phyloP scores from a whole-genome alignment of 2,797 vertebrate genomes.

The Smutsia gigantea region DNA sequence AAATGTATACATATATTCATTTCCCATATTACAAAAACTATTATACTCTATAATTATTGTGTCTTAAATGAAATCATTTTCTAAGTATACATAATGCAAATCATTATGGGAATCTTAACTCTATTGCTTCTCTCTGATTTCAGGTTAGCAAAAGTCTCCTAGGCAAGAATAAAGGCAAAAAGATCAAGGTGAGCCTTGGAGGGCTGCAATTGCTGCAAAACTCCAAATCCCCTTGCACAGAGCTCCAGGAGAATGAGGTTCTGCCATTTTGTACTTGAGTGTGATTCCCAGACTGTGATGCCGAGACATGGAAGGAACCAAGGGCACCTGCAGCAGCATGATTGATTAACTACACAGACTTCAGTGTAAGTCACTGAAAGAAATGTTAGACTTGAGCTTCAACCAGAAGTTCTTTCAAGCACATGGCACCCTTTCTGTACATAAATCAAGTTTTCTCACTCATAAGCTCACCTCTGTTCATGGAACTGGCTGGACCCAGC shows the following conservation, averaged over 20 bases:
- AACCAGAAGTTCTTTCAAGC: not conserved
- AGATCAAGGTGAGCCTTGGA: not conserved
- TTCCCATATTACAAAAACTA: not conserved
- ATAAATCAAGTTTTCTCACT: not conserved
- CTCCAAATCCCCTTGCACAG: not conserved
- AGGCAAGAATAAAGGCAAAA: not conserved
- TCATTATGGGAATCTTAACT: not conserved
- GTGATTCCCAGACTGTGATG: not conserved
- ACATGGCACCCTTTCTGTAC: no score
- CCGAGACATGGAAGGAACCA: not conserved
- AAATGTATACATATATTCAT: not conserved
- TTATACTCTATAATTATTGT: not conserved
- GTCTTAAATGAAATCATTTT: not conserved
- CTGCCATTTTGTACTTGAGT: not conserved
- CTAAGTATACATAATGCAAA: not conserved
- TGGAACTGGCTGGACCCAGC: not conserved
- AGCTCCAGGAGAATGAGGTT: not conserved
- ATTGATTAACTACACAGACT: not conserved
- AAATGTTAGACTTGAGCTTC: not conserved
- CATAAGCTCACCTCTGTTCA: not conserved
- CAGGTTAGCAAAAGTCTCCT: not conserved
- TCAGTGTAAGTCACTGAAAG: not conserved
- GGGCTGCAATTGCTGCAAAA: fast-evolving
- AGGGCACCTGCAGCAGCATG: not conserved
- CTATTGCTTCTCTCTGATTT: not conserved